Base-by-base conservation (phyloP, 1,140 invertebrate genomes). In the Bombyx mori region DNA sequence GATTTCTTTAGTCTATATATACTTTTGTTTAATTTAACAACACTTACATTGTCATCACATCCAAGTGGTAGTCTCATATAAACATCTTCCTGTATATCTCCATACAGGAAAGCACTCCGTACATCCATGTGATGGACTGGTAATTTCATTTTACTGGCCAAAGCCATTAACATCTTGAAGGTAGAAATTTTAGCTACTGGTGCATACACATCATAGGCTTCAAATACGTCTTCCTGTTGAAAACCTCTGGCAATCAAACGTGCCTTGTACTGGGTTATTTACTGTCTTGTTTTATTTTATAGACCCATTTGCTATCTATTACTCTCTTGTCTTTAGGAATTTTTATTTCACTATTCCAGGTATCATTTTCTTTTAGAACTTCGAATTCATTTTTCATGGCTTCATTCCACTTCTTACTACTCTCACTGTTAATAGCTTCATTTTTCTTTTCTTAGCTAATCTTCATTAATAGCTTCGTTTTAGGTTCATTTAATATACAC, bases 81-180 rank as follows among this genome's bases (percentile, higher is more conserved):
- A 7, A 71, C 67, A 54, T 68, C 35, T 54, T 66, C 63, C 35
- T 69, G 48, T 44, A 73, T 73, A 44, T 70, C 59, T 7, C 69
- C 65, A 60, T 73, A 70, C 26, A 73, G 56, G 49, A 73, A 76
- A 35, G 73, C 71, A 26, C 71, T 65, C 0, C 61, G 65, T 1
- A 73, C 71, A 68, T 73, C 73, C 70, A 77, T 72, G 58, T 79
- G 71, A 59, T 67, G 51, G 22, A 77, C 61, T 26, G 57, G 61
- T 48, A 65, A 54, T 22, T 72, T 73, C 7, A 52, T 57, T 56
- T 71, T 61, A 44, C 62, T 70, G 49, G 73, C 68, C 7, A 75
- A 47, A 42, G 54, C 49, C 35, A 76, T 42, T 57, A 75, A 70
- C 1, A 66, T 50, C 18, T 18, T 50, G 18, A 18, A 50, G 49